Evolutionary conservation across 1,140 invertebrate genomes (phyloP).

Genomic region (Grapholita molesta): DNA sequence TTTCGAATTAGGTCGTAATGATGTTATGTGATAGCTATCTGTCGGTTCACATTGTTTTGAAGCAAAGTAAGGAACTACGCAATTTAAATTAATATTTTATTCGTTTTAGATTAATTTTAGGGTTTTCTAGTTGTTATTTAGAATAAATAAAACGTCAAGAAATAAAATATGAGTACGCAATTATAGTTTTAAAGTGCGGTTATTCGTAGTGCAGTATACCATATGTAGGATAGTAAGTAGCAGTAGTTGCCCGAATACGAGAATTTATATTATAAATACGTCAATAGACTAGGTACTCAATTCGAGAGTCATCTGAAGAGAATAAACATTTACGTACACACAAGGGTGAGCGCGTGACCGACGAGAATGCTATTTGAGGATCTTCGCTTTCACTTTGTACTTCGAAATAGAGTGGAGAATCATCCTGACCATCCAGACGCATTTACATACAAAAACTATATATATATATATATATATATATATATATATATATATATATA

Average conservation of each 20-base stretch:
- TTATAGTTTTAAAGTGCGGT: too few relatives aligned
- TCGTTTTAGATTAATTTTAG: too few relatives aligned
- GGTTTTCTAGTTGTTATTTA: too few relatives aligned
- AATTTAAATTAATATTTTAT: too few relatives aligned
- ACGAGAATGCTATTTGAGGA: slow-evolving; percentile 10
- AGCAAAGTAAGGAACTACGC: too few relatives aligned
- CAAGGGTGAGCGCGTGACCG: background rate
- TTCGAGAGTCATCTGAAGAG: background rate
- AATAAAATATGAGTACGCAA: too few relatives aligned
- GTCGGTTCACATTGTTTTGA: too few relatives aligned
- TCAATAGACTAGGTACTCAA: background rate
- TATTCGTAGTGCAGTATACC: too few relatives aligned
- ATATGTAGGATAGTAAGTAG: too few relatives aligned
- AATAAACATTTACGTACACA: background rate
- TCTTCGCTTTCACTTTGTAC: slow-evolving; percentile 35
- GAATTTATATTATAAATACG: background rate
- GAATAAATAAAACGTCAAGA: too few relatives aligned
- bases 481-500: background rate
- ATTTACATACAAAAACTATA: background rate
- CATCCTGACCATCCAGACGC: slow-evolving; percentile 11
- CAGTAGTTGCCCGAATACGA: background rate
- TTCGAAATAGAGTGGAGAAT: slow-evolving; percentile 28
- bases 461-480: background rate
- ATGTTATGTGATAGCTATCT: too few relatives aligned
- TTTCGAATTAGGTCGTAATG: too few relatives aligned